A percentile compares a stretch with the other conserved stretches of the same genome.
These are phyloP conservation scores for Peromyscus attwateri DNA, from an alignment of 2,797 vertebrate genomes.

Conservation along the genomic window DNA sequence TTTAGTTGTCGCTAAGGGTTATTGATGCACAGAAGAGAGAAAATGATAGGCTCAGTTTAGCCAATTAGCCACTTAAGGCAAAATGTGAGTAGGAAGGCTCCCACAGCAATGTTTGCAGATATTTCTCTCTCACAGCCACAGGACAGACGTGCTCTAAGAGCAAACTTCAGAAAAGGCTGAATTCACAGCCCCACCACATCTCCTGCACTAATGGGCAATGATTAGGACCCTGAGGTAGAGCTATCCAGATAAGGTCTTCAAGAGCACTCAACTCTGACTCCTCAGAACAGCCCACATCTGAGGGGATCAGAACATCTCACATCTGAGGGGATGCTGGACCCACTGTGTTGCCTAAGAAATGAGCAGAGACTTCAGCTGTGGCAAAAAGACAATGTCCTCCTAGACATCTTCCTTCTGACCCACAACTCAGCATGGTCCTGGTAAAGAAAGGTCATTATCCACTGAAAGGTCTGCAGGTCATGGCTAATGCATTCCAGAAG, in stretches of 20 bases:
- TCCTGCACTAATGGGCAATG: background rate
- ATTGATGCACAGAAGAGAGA: slow-evolving; percentile 59
- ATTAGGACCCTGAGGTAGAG: background rate
- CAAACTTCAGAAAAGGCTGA: background rate
- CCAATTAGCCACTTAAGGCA: slow-evolving; percentile 61
- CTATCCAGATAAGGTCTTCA: background rate
- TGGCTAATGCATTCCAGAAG: background rate
- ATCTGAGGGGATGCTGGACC: background rate
- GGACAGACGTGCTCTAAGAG: background rate
- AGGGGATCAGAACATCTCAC: background rate
- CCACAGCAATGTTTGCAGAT: background rate
- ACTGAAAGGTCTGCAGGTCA: background rate
- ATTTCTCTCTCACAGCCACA: background rate
- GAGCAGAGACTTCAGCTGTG: background rate
- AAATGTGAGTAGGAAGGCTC: slow-evolving; percentile 1
- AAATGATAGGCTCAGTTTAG: slow-evolving; percentile 60
- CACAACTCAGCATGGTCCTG: background rate
- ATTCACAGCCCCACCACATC: background rate
- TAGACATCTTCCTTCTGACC: background rate
- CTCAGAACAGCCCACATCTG: background rate
- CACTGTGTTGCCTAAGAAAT: background rate
- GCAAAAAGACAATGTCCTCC: background rate
- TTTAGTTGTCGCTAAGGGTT: slow-evolving; percentile 55
- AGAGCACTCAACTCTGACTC: background rate
- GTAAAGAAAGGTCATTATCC: background rate